Conservation (phyloP, 2,797 vertebrate genomes). For the Huso huso region DNA sequence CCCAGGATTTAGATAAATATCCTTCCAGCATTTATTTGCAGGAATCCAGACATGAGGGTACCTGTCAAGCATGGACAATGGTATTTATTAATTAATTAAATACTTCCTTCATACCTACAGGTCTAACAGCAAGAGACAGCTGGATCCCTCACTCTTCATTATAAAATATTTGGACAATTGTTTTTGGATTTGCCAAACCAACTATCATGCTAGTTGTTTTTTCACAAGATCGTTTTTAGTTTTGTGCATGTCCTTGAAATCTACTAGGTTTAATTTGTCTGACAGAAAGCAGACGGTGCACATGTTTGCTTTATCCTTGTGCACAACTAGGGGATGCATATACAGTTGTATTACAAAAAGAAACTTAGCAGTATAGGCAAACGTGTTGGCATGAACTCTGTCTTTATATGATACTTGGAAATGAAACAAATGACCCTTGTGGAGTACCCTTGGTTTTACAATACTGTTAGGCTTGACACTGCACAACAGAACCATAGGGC, state of each 20-base stretch:
- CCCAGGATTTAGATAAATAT: slow-evolving; percentile 34
- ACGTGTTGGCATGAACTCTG: too few relatives aligned
- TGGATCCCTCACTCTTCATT: slow-evolving; percentile 29
- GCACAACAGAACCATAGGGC: too few relatives aligned
- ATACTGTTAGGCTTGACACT: too few relatives aligned
- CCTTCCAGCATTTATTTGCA: slow-evolving; percentile 38
- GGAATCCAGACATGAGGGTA: slow-evolving; percentile 32
- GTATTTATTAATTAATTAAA: slow-evolving; percentile 39
- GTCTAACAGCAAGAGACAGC: slow-evolving; percentile 42
- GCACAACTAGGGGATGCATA: too few relatives aligned
- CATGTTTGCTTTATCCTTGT: too few relatives aligned
- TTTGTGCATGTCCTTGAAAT: not conserved
- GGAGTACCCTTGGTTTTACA: too few relatives aligned
- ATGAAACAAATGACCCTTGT: too few relatives aligned
- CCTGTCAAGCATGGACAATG: slow-evolving; percentile 44
- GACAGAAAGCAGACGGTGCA: too few relatives aligned
- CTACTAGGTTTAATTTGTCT: not conserved
- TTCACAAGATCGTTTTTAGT: not conserved
- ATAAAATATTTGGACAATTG: not conserved
- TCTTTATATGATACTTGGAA: too few relatives aligned
- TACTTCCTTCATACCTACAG: slow-evolving; percentile 34
- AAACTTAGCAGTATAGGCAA: too few relatives aligned
- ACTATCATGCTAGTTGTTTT: not conserved
- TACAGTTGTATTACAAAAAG: too few relatives aligned
- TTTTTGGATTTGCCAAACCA: slow-evolving; percentile 1